These are phyloP conservation scores for Rhabdophis nuchalis DNA, from an alignment of 2,797 vertebrate genomes.

Conservation along the genomic window DNA sequence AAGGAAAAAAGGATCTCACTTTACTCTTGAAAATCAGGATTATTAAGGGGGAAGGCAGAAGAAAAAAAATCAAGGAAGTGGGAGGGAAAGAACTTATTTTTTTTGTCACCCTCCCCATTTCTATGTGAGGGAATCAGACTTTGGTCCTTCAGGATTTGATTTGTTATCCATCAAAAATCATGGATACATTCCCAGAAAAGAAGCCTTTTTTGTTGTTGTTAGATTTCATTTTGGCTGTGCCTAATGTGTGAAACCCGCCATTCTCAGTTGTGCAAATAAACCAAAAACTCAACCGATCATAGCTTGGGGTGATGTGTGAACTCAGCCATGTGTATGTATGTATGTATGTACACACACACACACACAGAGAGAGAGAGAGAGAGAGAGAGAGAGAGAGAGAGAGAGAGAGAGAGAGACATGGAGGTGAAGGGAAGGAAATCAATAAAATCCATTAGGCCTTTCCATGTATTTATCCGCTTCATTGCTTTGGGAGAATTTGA, in stretches of 20 bases:
- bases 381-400: no score
- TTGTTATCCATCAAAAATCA: background rate
- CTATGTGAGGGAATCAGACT: background rate
- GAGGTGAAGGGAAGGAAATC: background rate
- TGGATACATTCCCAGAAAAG: background rate
- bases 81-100: background rate
- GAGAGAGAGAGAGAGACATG: no score
- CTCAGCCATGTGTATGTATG: background rate
- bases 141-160: background rate
- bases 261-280: background rate
- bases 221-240: background rate
- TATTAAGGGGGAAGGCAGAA: background rate
- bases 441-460: background rate
- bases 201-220: background rate
- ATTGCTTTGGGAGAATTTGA: background rate
- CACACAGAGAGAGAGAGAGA: no score
- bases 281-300: background rate
- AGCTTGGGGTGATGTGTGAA: background rate
- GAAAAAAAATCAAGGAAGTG: background rate
- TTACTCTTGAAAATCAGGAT: background rate
- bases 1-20: background rate
- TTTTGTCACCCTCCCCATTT: background rate
- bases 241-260: background rate
- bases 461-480: background rate
- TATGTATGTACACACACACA: no score